A percentile compares a stretch with the other conserved stretches of the same genome.
phyloP scores from a whole-genome alignment of 2,888 invertebrate genomes.

The Drosophila niveifrons region DNA sequence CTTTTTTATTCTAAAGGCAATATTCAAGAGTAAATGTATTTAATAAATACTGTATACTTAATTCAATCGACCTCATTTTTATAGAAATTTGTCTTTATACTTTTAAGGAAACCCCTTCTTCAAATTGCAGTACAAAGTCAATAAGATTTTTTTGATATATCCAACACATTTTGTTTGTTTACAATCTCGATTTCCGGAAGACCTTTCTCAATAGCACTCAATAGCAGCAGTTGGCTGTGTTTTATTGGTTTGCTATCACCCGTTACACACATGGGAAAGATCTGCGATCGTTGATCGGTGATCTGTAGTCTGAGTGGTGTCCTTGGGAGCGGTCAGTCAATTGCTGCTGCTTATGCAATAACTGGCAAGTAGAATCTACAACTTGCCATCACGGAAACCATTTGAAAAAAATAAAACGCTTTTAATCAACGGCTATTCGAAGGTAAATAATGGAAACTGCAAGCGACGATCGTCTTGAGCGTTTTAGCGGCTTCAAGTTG shows the following conservation, averaged over 20 bases:
- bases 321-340: constrained; percentile 47
- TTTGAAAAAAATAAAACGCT: constrained; percentile 49
- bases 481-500: constrained; percentile 35
- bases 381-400: constrained; percentile 65
- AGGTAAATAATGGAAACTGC: constrained; percentile 64
- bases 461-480: constrained; percentile 31
- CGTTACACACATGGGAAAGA: constrained; percentile 1
- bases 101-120: not conserved
- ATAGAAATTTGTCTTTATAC: too few relatives aligned
- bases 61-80: too few relatives aligned
- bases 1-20: too few relatives aligned
- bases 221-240: not conserved
- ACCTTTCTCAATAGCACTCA: not conserved
- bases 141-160: not conserved
- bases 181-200: not conserved
- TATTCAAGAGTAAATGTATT: too few relatives aligned
- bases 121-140: not conserved
- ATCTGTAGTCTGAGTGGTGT: constrained; percentile 16
- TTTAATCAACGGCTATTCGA: constrained; percentile 64
- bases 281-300: not conserved
- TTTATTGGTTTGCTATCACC: constrained; percentile 24
- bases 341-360: constrained; percentile 45
- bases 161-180: not conserved
- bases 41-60: too few relatives aligned
- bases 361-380: constrained; percentile 40